Base-by-base conservation (phyloP, 2,888 invertebrate genomes). In the Heliconius charithonia region DNA sequence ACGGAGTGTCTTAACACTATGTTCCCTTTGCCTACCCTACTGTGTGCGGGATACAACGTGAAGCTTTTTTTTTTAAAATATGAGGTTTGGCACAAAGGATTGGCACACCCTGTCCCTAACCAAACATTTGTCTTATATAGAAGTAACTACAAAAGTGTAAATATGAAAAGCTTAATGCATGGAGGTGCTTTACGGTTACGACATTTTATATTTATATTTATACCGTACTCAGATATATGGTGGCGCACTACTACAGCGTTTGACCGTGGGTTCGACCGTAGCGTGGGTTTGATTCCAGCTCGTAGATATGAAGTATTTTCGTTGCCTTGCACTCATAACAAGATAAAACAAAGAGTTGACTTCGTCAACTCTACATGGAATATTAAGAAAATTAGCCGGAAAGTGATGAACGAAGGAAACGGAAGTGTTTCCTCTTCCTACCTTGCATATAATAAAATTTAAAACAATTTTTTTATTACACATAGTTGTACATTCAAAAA, bases 31-130 rank as follows among this genome's bases (percentile, higher is more conserved):
- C 0, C 45, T 45, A 45, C 16, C 3, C 45, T 45, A 4, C 45
- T 16, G 12, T 45, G 13, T 13, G 45, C 3, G 16, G 2, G 10
- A n/a, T 62, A 59, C 6, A n/a, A 22, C 19, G 56, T 56, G 56
- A 56, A 56, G 6, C 25, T 29, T 32, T 32, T 32, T 32, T 29
- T 32, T 32, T 32, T 25, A 25, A 16, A 16, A 25, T 41, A 69
- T 69, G 25, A 45, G 41, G 45, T 69, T 45, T 16, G 41, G 69
- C 69, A 41, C 69, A 69, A 69, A 45, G 25, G n/a, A 69, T 45
- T 41, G 69, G 45, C 41, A 69, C 13, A 69, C 25, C 16, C 41
- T 41, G 16, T n/a, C 67, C 10, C n/a, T 12, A 25, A 25, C 41
- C 69, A 41, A 69, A 69, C 41, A 69, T 9, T 41, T 41, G 37